phyloP scores from a whole-genome alignment of 92 coral and sea anemone species.

The Umimayanthus chanpuru region DNA sequence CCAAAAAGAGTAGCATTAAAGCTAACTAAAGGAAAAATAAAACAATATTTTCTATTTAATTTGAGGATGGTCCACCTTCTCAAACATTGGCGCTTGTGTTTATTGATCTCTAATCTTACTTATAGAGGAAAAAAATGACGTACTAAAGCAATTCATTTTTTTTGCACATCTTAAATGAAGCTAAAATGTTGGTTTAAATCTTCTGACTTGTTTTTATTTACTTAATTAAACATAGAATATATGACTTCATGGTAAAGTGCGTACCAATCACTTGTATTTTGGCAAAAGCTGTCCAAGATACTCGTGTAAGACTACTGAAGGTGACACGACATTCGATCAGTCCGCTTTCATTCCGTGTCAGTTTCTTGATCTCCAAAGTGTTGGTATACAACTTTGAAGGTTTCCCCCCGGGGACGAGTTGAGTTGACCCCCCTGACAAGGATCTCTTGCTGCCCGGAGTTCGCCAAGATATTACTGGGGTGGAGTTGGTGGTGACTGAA shows the following conservation, averaged over 20 bases:
- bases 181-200: too few relatives aligned
- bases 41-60: too few relatives aligned
- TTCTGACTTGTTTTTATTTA: too few relatives aligned
- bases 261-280: constrained; percentile 34
- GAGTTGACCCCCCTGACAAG: constrained; percentile 18
- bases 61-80: too few relatives aligned
- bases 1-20: too few relatives aligned
- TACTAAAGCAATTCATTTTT: too few relatives aligned
- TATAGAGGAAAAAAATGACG: too few relatives aligned
- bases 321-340: constrained; percentile 24
- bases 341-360: background rate
- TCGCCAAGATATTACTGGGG: constrained; percentile 34
- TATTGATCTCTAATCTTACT: too few relatives aligned
- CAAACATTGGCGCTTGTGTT: too few relatives aligned
- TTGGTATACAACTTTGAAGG: constrained; percentile 7
- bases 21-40: too few relatives aligned
- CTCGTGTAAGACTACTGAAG: background rate
- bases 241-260: background rate
- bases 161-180: too few relatives aligned
- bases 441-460: constrained; percentile 8
- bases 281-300: constrained; percentile 41
- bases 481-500: constrained; percentile 1
- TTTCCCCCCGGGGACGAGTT: background rate
- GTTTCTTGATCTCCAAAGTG: constrained; percentile 11
- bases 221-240: background rate